Percentiles rank a stretch among this genome's conserved stretches.
Conservation (phyloP, 1,140 invertebrate genomes). For the Drosophila sturtevanti region DNA sequence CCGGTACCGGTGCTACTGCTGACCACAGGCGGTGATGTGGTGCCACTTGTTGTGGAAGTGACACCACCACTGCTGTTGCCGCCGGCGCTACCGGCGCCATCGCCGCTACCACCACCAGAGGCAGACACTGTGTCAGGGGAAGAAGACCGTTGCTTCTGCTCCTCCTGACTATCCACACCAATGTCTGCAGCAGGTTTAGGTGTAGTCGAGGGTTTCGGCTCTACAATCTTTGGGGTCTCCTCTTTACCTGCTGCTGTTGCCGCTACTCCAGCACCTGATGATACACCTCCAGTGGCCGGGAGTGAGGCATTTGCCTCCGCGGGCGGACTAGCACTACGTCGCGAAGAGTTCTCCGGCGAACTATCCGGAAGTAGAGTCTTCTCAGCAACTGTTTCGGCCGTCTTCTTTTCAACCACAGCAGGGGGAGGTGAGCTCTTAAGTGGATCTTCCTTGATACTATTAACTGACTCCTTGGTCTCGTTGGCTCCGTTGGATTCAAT, state of each 20-base stretch:
- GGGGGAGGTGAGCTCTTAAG: conserved; percentile 51
- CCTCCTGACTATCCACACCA: conserved; percentile 13
- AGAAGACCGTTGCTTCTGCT: conserved; percentile 33
- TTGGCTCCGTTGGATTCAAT: conserved; percentile 66
- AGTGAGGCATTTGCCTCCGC: conserved; percentile 56
- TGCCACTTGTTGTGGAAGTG: conserved; percentile 78
- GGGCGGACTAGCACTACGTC: conserved; percentile 60
- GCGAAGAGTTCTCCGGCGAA: conserved; percentile 57
- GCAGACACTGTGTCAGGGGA: conserved; percentile 59
- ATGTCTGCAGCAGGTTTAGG: conserved; percentile 12
- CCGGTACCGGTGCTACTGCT: conserved; percentile 60
- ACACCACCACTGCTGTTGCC: conserved; percentile 55
- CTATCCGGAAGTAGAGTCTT: conserved; percentile 65
- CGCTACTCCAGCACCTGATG: conserved; percentile 29
- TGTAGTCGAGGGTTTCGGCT: conserved; percentile 29
- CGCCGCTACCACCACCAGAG: conserved; percentile 34
- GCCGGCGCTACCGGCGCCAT: background rate
- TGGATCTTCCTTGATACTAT: conserved; percentile 46
- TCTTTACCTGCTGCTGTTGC: conserved; percentile 53
- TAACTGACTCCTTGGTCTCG: conserved; percentile 51
- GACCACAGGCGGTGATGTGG: conserved; percentile 71
- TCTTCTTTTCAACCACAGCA: conserved; percentile 56
- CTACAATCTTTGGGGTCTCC: conserved; percentile 46
- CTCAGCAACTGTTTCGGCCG: conserved; percentile 50
- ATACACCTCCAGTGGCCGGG: background rate